A percentile compares a stretch with the other conserved stretches of the same genome.
phyloP scores from a whole-genome alignment of 2,113 vertebrate genomes.

The Crocuta crocuta region DNA sequence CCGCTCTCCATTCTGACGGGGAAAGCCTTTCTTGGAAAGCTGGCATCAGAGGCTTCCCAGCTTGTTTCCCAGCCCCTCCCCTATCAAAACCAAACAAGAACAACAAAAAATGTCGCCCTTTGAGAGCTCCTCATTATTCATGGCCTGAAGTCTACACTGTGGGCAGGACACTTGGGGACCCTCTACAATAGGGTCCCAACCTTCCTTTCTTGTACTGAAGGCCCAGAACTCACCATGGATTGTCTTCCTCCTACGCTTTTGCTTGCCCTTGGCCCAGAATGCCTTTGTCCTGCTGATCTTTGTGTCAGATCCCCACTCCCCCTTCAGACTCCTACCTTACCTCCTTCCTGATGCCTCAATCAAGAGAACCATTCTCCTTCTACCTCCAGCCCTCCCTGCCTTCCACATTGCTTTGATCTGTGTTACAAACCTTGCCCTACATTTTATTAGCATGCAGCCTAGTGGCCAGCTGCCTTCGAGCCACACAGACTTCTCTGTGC shows the following conservation, averaged over 20 bases:
- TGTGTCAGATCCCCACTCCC: not conserved
- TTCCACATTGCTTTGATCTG: not conserved
- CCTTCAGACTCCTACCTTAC: not conserved
- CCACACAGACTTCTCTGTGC: not conserved
- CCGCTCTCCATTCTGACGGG: not conserved
- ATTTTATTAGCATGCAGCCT: not conserved
- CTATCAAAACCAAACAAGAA: not conserved
- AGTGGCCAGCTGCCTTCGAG: not conserved
- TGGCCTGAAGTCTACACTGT: not conserved
- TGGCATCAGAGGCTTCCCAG: not conserved
- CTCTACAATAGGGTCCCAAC: no score
- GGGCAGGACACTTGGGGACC: no score
- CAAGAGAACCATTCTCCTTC: not conserved
- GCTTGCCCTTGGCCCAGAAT: not conserved
- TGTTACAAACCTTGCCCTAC: not conserved
- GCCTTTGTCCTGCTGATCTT: not conserved
- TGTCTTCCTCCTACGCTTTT: not conserved
- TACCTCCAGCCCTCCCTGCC: not conserved
- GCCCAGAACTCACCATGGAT: not conserved
- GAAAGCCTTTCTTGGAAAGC: not conserved
- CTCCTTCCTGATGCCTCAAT: not conserved
- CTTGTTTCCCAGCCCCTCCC: not conserved
- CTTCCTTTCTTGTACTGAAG: not conserved
- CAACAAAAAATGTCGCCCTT: not conserved
- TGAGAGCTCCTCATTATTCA: not conserved